Percentiles rank a stretch among this genome's conserved stretches.
Evolutionary conservation across 1,140 invertebrate genomes (phyloP).

Genomic region (Orussus abietinus): DNA sequence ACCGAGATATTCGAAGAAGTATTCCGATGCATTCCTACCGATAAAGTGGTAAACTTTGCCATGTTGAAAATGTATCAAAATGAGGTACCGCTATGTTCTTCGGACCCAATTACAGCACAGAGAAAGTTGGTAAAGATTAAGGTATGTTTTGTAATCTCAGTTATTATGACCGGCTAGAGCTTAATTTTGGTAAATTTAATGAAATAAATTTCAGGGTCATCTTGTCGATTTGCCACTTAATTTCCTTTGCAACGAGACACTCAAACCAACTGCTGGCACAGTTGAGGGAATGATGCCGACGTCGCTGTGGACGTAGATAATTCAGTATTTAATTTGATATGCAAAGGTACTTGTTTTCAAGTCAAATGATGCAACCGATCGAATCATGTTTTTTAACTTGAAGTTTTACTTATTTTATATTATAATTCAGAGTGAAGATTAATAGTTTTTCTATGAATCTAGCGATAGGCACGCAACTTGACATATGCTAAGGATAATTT

Average conservation of each 20-base stretch:
- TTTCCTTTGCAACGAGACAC: constrained; percentile 78
- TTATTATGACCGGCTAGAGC: not conserved
- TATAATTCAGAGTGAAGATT: no score
- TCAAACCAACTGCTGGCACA: constrained; percentile 73
- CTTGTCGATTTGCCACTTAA: constrained; percentile 81
- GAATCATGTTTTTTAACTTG: no score
- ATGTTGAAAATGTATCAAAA: constrained; percentile 71
- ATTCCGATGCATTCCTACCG: constrained; percentile 80
- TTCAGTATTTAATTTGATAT: constrained; percentile 27
- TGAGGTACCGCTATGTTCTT: constrained; percentile 60
- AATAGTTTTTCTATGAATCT: no score
- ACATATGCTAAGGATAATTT: no score
- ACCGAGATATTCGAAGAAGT: constrained; percentile 86
- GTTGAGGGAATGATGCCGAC: constrained; percentile 83
- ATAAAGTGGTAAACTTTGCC: constrained; percentile 71
- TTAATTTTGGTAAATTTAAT: constrained; percentile 16
- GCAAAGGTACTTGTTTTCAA: no score
- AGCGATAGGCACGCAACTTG: no score
- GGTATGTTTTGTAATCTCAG: constrained; percentile 39
- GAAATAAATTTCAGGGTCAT: constrained; percentile 63
- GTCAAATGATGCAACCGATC: no score
- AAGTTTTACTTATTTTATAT: no score
- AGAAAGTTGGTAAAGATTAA: constrained; percentile 68
- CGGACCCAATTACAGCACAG: constrained; percentile 66
- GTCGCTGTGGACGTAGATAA: constrained; percentile 67